Evolutionary conservation across 2,113 vertebrate species (phyloP).

Genomic region (Ailurus styani): DNA sequence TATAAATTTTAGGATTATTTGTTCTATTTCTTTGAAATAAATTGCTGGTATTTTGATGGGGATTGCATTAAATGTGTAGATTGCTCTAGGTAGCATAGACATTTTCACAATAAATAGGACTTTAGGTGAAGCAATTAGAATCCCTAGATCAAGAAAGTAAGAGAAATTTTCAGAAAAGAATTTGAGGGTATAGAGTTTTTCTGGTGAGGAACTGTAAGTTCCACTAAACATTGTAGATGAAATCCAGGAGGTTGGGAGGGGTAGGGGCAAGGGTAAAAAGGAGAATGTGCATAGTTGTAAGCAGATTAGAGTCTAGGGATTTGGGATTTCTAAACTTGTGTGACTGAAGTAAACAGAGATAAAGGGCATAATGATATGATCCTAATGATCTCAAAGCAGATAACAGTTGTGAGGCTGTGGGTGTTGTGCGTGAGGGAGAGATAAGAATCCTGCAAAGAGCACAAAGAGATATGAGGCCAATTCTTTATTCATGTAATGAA

Average conservation of each 20-base stretch:
- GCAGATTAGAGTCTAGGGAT: neutral
- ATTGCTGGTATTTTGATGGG: no score
- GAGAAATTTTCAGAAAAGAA: neutral
- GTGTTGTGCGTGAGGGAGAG: neutral
- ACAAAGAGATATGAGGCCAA: neutral
- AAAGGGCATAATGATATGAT: neutral
- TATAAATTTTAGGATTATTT: no score
- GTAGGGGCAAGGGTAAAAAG: neutral
- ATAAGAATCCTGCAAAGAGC: neutral
- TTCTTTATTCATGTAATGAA: neutral
- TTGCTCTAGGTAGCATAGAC: no score
- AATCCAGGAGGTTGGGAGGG: neutral
- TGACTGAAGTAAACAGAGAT: neutral
- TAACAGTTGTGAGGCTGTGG: neutral
- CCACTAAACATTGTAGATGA: neutral
- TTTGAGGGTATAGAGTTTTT: neutral
- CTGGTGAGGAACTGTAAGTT: neutral
- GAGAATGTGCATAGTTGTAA: neutral
- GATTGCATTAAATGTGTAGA: no score
- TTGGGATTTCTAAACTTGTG: neutral
- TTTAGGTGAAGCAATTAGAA: neutral
- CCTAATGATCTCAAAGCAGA: neutral
- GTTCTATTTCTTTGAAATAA: no score
- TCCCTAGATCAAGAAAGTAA: neutral
- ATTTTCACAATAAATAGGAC: no score